Base-by-base conservation (phyloP, 2,888 invertebrate species). In the Protophormia terraenovae region DNA sequence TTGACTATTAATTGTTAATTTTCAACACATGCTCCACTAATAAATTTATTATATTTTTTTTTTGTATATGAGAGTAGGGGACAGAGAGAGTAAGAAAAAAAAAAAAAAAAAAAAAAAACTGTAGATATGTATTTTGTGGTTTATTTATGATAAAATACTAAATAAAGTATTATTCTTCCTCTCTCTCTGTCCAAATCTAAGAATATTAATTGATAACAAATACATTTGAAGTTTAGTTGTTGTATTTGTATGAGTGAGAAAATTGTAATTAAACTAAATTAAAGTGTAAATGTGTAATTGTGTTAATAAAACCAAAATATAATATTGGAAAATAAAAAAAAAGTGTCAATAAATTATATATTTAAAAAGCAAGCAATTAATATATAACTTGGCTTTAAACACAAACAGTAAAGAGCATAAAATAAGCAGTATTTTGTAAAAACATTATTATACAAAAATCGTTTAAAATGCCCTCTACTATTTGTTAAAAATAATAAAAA, bases 1-100 rank as follows among this genome's bases (percentile, higher is more conserved):
- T 64, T 67, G 62, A 60, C n/a, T 75, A 32, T 67, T 80, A 53
- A 79, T 41, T 80, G 55, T 53, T 80, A 53, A 84, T 75, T 66
- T 41, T 69, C 38, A 79, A 53, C 72, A 83, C 72, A 83, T 79
- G 73, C 72, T 79, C 60, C 53, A 67, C 67, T 66, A 78, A 60
- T 32, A 29, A 45, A 19, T 55, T 45, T 19, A 1, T 27, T 53
- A 12, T 6, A 38, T 8, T 38, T 47, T 22, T 41, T 35, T 64
- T 53, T 1, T 19, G 12, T 5, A 45, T 2, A 50, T 19, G 2
- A 50, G 10, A n/a, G n/a, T n/a, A n/a, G n/a, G n/a, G n/a, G n/a
- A n/a, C 22, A 38, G 62, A 10, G 41, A 29, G 29, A n/a, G 16
- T 0, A 16, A 29, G 1, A 58, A 7, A 32, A 7, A 16, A 10